These are phyloP conservation scores for Byasa hedistus DNA, from an alignment of 2,888 invertebrate species.

Conservation along the genomic window DNA sequence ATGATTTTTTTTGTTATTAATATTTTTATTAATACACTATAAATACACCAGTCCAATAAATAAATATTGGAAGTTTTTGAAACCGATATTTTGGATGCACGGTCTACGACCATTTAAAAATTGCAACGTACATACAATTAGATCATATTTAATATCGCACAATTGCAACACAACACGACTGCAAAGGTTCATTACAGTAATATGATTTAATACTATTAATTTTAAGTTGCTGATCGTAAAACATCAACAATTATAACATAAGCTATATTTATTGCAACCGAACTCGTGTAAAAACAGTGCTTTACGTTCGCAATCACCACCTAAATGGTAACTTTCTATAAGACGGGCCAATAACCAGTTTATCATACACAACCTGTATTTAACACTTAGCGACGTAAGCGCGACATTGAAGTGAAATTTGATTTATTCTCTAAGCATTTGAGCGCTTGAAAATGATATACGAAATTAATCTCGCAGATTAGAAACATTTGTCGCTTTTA, in stretches of 20 bases:
- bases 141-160: too few relatives aligned
- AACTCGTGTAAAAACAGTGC: constrained; percentile 16
- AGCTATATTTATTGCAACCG: constrained; percentile 11
- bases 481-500: constrained; percentile 8
- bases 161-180: too few relatives aligned
- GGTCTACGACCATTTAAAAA: too few relatives aligned
- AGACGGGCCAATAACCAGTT: constrained; percentile 28
- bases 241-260: constrained; percentile 12
- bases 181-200: too few relatives aligned
- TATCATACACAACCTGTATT: constrained; percentile 30
- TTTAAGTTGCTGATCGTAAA: neutral
- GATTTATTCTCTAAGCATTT: constrained; percentile 24
- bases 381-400: constrained; percentile 26
- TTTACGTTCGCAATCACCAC: constrained; percentile 19
- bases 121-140: too few relatives aligned
- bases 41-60: too few relatives aligned
- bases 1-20: too few relatives aligned
- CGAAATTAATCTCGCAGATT: constrained; percentile 10
- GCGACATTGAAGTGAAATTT: constrained; percentile 32
- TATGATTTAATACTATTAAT: too few relatives aligned
- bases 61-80: too few relatives aligned
- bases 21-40: too few relatives aligned
- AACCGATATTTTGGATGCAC: too few relatives aligned
- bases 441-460: constrained; percentile 6
- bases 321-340: constrained; percentile 31